Evolutionary conservation across 2,113 vertebrate species (phyloP).

Genomic region (Xiphophorus maculatus): DNA sequence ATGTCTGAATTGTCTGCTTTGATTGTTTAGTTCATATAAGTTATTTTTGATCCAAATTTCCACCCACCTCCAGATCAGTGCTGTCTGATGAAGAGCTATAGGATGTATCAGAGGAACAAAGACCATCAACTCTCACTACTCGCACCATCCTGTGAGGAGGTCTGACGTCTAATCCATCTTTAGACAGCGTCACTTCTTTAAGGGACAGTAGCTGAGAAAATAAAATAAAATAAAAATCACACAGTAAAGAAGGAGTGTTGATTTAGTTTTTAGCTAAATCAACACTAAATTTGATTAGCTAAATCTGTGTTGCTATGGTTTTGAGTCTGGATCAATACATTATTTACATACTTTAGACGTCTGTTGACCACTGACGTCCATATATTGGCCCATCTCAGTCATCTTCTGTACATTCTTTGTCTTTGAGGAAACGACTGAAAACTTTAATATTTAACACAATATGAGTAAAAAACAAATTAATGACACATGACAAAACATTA

Average conservation of each 20-base stretch:
- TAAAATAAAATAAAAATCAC: background rate
- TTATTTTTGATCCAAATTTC: conserved; percentile 3
- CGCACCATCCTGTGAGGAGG: conserved; percentile 22
- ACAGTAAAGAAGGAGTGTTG: background rate
- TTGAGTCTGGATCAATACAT: background rate
- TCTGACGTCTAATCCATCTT: conserved; percentile 42
- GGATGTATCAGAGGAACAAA: conserved; percentile 73
- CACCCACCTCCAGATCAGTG: conserved; percentile 84
- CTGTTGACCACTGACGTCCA: conserved; percentile 80
- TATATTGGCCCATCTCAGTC: conserved; percentile 74
- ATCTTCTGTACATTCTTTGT: conserved; percentile 53
- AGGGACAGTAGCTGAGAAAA: conserved; percentile 51
- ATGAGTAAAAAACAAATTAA: background rate
- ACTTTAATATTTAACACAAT: conserved; percentile 48
- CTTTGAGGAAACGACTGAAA: conserved; percentile 47
- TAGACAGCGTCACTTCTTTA: conserved; percentile 60
- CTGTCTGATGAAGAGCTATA: conserved; percentile 74
- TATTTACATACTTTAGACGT: conserved; percentile 74
- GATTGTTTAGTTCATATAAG: rapidly evolving
- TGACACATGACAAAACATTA: background rate
- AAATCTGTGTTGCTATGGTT: background rate
- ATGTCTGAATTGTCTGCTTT: background rate
- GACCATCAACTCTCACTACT: conserved; percentile 61
- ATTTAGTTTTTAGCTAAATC: background rate
- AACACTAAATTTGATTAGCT: too few relatives aligned